These are phyloP conservation scores for Coptotermes formosanus DNA, from an alignment of 1,140 invertebrate species.

Conservation along the genomic window DNA sequence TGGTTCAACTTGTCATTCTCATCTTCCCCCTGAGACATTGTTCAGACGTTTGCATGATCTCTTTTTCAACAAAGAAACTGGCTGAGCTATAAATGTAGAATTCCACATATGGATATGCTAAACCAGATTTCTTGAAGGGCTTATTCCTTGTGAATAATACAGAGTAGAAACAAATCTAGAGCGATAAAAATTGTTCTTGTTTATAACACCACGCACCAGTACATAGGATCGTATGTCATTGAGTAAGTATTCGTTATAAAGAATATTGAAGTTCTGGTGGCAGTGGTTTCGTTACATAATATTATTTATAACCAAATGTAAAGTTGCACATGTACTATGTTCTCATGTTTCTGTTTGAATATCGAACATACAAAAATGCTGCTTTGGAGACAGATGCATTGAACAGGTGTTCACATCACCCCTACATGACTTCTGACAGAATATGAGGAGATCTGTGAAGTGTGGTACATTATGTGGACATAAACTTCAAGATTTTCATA, in stretches of 20 bases:
- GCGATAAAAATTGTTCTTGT: slow-evolving; percentile 37
- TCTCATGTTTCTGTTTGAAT: slow-evolving; percentile 20
- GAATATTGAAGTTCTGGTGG: slow-evolving; percentile 34
- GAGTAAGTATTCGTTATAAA: slow-evolving; percentile 35
- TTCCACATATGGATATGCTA: background rate
- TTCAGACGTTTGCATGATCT: background rate
- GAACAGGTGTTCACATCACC: too few relatives aligned
- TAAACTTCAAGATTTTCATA: too few relatives aligned
- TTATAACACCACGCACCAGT: slow-evolving; percentile 37
- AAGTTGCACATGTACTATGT: slow-evolving; percentile 27
- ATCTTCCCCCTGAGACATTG: background rate
- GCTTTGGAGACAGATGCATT: background rate
- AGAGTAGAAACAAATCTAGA: slow-evolving; percentile 28
- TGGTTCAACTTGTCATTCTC: background rate
- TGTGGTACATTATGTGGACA: too few relatives aligned
- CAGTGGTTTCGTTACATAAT: slow-evolving; percentile 32
- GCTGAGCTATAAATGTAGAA: background rate
- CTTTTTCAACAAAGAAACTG: background rate
- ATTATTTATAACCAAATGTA: slow-evolving; percentile 27
- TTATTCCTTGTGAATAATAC: slow-evolving; percentile 17
- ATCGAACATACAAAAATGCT: slow-evolving; percentile 23
- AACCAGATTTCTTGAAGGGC: background rate
- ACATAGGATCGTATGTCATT: slow-evolving; percentile 35
- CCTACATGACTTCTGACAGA: too few relatives aligned
- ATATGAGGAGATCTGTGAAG: too few relatives aligned